Evolutionary conservation across 2,113 vertebrate genomes (phyloP).

Genomic region (Recurvirostra avosetta): DNA sequence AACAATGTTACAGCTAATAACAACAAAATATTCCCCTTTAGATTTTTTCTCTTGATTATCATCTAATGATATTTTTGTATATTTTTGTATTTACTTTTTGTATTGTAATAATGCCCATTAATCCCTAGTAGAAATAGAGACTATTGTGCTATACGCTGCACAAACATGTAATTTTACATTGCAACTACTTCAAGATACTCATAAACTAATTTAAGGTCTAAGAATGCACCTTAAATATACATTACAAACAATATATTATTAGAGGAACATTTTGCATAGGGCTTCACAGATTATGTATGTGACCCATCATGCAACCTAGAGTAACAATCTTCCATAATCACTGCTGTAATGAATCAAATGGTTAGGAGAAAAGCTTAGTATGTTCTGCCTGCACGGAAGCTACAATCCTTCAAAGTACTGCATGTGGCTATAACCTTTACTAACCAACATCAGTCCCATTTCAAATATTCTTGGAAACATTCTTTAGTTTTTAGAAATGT

Average conservation of each 20-base stretch:
- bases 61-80: neutral
- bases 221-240: neutral
- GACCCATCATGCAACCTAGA: neutral
- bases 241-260: neutral
- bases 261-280: neutral
- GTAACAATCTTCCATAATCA: neutral
- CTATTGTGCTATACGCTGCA: rapidly evolving
- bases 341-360: neutral
- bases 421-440: rapidly evolving
- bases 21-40: neutral
- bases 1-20: neutral
- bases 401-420: neutral
- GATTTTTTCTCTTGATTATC: neutral
- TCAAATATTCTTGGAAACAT: neutral
- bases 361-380: neutral
- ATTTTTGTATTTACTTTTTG: neutral
- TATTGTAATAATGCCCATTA: neutral
- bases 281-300: neutral
- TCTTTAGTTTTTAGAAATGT: neutral
- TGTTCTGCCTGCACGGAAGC: neutral
- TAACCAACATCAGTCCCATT: neutral
- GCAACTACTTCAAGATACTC: neutral
- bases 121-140: neutral
- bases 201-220: neutral
- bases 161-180: neutral